phyloP scores from a whole-genome alignment of 2,888 invertebrate species.

The Nemotelus pantherinus region DNA sequence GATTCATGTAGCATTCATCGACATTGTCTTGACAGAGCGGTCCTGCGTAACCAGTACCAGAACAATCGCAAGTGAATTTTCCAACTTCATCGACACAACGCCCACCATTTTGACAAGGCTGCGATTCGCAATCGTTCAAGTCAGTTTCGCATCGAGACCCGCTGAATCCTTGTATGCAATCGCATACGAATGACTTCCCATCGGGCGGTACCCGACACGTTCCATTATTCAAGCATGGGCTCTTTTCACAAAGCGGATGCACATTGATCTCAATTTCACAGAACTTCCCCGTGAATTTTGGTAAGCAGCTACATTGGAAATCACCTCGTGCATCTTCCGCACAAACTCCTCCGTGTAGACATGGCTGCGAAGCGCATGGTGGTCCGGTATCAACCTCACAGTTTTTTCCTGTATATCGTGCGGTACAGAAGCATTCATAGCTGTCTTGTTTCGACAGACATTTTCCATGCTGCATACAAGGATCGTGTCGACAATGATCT shows the following conservation, averaged over 20 bases:
- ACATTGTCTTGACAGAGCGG: conserved; percentile 79
- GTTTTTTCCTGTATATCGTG: conserved; percentile 86
- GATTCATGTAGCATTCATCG: conserved; percentile 79
- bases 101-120: conserved; percentile 77
- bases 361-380: conserved; percentile 75
- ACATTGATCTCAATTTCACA: conserved; percentile 79
- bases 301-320: conserved; percentile 76
- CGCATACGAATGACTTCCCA: conserved; percentile 69
- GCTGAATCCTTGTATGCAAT: conserved; percentile 68
- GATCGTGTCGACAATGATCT: conserved; percentile 81
- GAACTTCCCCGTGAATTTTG: conserved; percentile 73
- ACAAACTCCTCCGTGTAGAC: conserved; percentile 80
- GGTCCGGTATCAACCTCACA: conserved; percentile 85
- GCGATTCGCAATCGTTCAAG: conserved; percentile 77
- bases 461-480: conserved; percentile 84
- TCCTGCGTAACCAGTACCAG: conserved; percentile 79
- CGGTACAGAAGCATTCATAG: conserved; percentile 85
- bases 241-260: conserved; percentile 76
- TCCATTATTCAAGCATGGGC: conserved; percentile 83
- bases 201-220: conserved; percentile 75
- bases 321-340: conserved; percentile 74
- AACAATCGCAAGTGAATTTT: conserved; percentile 82
- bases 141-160: conserved; percentile 70
- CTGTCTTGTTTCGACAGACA: conserved; percentile 80
- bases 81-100: conserved; percentile 78